Evolutionary conservation across 2,888 invertebrate genomes (phyloP).

Genomic region (Pilophorus perplexus): DNA sequence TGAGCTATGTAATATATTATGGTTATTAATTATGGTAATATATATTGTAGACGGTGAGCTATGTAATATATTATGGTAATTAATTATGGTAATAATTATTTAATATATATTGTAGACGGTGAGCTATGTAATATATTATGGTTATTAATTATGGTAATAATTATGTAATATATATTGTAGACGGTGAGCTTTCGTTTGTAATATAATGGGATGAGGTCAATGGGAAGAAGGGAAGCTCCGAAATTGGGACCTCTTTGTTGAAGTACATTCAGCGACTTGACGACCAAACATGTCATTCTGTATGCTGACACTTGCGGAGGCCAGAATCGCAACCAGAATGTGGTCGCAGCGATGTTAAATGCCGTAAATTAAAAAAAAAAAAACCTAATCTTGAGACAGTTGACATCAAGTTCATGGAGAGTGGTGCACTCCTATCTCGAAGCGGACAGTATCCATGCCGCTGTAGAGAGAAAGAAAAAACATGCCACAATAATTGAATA

Average conservation of each 20-base stretch:
- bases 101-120: too few relatives aligned
- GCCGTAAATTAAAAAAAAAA: background rate
- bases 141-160: too few relatives aligned
- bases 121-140: too few relatives aligned
- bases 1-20: too few relatives aligned
- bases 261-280: background rate
- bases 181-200: too few relatives aligned
- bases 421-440: constrained; percentile 4
- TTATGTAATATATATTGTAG: too few relatives aligned
- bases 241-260: background rate
- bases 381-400: constrained; percentile 6
- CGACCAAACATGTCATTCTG: background rate
- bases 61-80: too few relatives aligned
- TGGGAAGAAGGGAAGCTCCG: constrained; percentile 1
- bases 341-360: constrained; percentile 1
- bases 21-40: too few relatives aligned
- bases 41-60: too few relatives aligned
- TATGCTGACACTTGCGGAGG: constrained; percentile 21
- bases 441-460: constrained; percentile 17
- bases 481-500: background rate
- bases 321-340: constrained; percentile 22
- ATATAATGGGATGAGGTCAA: constrained; percentile 1
- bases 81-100: too few relatives aligned
- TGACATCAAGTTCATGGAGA: constrained; percentile 24
- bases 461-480: background rate